Evolutionary conservation across 2,113 vertebrate species (phyloP), one percentile per base, ranked within the genome.

Genomic region (Saiga tatarica): DNA sequence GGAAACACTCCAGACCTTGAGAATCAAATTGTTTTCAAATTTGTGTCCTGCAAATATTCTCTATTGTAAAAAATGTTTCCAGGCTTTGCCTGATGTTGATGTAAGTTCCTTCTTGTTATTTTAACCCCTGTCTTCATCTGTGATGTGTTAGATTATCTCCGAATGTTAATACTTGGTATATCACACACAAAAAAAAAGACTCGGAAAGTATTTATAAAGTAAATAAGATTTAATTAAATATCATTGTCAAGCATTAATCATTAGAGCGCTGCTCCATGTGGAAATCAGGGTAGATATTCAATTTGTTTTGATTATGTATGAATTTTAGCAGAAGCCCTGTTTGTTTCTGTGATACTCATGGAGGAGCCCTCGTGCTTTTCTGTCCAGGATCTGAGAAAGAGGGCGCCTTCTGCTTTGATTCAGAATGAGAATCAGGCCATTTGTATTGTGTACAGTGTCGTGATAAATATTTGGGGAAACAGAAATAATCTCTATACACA

Each of bases 221-320:
- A 99, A 99, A 99, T 99, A 99, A 98, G 97, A 97, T 99, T 99
- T 99, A 99, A 99, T 99, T 99, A 99, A 99, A 99, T 99, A 99
- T 98, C 98, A 98, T 99, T 98, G 98, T 99, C 98, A 98, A 98
- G 95, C 98, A 99, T 99, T 99, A 99, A 99, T 99, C 99, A 99
- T 98, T 98, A 98, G 98, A 97, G 97, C 87, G 91, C 84, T 93
- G 96, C 97, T 99, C 98, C 98, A 98, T 91, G 87, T 98, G 98
- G 99, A 99, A 99, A 99, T 99, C 98, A 98, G 98, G 98, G 97
- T 98, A 98, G 98, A 97, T 98, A 99, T 99, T 99, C 98, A 97
- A 98, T 99, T 99, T 99, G 98, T 99, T 99, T 99, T 99, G 98
- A 98, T 99, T 99, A 98, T 94, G 97, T 84, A 97, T 98, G 97